A percentile compares a stretch with the other conserved stretches of the same genome.
Conservation (phyloP, 2,888 invertebrate genomes). For the Macrosiphum euphorbiae region DNA sequence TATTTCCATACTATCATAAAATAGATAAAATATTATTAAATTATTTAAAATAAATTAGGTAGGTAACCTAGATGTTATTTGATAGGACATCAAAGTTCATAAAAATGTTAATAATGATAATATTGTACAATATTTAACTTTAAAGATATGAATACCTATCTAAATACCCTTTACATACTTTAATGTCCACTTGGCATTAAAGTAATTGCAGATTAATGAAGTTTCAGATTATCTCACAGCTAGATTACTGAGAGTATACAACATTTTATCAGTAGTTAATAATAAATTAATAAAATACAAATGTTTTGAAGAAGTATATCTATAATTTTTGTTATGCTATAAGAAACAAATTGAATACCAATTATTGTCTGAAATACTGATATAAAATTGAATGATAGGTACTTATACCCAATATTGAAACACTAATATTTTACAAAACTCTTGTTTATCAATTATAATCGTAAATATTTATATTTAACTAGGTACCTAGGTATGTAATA, state of each 20-base stretch:
- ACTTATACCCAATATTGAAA: background rate
- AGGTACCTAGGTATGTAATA: background rate
- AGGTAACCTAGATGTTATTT: background rate
- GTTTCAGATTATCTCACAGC: background rate
- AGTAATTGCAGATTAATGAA: background rate
- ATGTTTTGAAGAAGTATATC: background rate
- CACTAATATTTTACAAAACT: background rate
- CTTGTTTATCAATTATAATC: background rate
- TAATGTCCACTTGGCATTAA: background rate
- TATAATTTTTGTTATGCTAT: background rate
- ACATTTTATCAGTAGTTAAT: background rate
- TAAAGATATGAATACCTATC: background rate
- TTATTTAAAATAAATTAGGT: background rate
- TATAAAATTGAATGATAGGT: background rate
- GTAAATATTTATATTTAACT: background rate
- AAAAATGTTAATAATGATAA: background rate
- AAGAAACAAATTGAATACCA: background rate
- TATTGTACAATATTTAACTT: background rate
- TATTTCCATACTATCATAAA: background rate
- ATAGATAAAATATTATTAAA: background rate
- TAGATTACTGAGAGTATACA: background rate
- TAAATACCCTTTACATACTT: background rate
- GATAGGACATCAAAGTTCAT: background rate
- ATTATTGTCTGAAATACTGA: background rate
- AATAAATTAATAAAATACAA: background rate